phyloP scores from a whole-genome alignment of 2,113 vertebrate species.

The Pseudorectes ferrugineus region DNA sequence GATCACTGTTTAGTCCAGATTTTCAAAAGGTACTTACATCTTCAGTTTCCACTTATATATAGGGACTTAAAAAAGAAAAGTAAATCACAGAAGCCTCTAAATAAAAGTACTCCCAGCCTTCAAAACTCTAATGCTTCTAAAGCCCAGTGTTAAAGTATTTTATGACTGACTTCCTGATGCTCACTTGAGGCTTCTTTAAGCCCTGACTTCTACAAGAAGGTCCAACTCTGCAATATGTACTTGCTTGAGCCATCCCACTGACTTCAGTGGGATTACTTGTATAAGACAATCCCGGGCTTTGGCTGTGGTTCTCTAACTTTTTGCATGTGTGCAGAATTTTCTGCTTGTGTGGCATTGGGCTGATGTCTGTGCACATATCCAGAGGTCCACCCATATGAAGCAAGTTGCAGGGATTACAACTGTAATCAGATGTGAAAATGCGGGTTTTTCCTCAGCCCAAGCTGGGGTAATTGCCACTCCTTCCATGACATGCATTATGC shows the following conservation, averaged over 20 bases:
- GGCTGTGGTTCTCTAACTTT: constrained; percentile 46
- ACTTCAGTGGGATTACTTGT: constrained; percentile 59
- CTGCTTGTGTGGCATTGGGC: constrained; percentile 59
- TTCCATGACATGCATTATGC: constrained; percentile 14
- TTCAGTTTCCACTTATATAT: background rate
- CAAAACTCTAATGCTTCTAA: constrained; percentile 42
- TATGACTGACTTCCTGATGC: constrained; percentile 42
- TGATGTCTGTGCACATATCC: constrained; percentile 30
- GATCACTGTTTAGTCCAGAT: background rate
- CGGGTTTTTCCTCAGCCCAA: constrained; percentile 38
- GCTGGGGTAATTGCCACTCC: constrained; percentile 58
- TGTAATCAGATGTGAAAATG: constrained; percentile 63
- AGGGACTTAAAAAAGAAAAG: background rate
- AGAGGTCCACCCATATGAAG: constrained; percentile 60
- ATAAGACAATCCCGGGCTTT: constrained; percentile 8
- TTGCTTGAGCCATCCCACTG: constrained; percentile 41
- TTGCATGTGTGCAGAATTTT: constrained; percentile 58
- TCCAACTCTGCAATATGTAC: constrained; percentile 24
- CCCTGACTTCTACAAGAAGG: background rate
- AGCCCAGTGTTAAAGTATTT: constrained; percentile 30
- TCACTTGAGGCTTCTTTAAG: constrained; percentile 30
- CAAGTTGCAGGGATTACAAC: constrained; percentile 64
- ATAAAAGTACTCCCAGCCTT: background rate
- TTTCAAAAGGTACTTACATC: background rate
- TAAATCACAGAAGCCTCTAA: background rate